Conservation (phyloP, 2,113 vertebrate species). For the Pelmatolapia mariae region DNA sequence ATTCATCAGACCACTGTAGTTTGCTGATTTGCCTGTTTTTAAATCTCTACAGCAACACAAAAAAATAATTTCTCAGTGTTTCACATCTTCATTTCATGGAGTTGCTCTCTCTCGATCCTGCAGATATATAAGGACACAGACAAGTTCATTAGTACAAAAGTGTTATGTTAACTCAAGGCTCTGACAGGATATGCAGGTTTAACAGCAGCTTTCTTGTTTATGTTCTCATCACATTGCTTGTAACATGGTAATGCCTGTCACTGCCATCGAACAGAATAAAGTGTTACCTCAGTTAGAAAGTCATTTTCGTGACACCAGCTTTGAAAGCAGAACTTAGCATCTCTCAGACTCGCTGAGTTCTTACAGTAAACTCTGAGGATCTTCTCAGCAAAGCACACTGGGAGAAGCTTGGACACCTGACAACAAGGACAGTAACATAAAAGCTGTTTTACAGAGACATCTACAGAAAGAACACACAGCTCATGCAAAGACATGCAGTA, state of each 20-base stretch:
- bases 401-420: slow-evolving; percentile 79
- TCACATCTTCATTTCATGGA: too few relatives aligned
- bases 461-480: neutral
- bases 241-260: neutral
- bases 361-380: slow-evolving; percentile 80
- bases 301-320: neutral
- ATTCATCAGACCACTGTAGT: neutral
- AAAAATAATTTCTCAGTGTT: too few relatives aligned
- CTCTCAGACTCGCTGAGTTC: slow-evolving; percentile 44
- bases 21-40: neutral
- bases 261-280: fast-evolving
- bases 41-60: too few relatives aligned
- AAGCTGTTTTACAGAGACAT: fast-evolving
- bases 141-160: neutral
- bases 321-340: slow-evolving; percentile 63
- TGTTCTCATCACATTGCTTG: fast-evolving
- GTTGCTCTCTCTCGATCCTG: too few relatives aligned
- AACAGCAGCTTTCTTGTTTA: fast-evolving
- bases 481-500: neutral
- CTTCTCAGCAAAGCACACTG: slow-evolving; percentile 76
- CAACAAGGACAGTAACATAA: neutral
- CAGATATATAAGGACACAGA: too few relatives aligned
- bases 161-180: fast-evolving
- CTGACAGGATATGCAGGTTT: fast-evolving
- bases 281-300: slow-evolving; percentile 59